These are phyloP conservation scores for Sula dactylatra DNA, from an alignment of 2,113 vertebrate genomes.

Conservation along the genomic window DNA sequence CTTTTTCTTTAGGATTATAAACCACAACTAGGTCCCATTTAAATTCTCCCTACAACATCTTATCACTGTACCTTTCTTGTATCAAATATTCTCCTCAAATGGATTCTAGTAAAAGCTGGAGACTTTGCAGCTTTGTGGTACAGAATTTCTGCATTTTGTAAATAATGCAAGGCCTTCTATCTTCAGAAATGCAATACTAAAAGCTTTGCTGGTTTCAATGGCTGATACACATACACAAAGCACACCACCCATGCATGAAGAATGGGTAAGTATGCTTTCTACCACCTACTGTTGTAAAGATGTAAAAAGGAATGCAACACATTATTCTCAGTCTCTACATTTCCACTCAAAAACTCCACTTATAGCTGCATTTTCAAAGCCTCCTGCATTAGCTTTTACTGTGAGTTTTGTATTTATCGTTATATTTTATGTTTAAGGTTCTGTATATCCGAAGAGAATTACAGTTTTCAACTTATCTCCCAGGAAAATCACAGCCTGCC, in stretches of 20 bases:
- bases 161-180: background rate
- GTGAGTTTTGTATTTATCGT: background rate
- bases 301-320: background rate
- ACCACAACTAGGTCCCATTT: background rate
- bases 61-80: background rate
- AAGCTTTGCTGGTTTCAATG: background rate
- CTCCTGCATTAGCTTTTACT: background rate
- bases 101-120: background rate
- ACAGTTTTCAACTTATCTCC: background rate
- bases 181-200: background rate
- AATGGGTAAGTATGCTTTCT: background rate
- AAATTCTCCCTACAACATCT: background rate
- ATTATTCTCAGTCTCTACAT: background rate
- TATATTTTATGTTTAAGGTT: background rate
- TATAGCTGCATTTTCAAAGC: background rate
- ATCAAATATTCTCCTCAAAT: background rate
- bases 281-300: background rate
- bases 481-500: background rate
- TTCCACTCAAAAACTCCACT: background rate
- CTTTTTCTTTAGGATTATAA: background rate
- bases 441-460: background rate
- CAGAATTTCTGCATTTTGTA: background rate
- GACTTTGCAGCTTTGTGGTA: background rate
- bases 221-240: background rate
- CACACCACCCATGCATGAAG: background rate